These are phyloP conservation scores for Glyptemys insculpta DNA, from an alignment of 2,797 vertebrate species.

Conservation along the genomic window DNA sequence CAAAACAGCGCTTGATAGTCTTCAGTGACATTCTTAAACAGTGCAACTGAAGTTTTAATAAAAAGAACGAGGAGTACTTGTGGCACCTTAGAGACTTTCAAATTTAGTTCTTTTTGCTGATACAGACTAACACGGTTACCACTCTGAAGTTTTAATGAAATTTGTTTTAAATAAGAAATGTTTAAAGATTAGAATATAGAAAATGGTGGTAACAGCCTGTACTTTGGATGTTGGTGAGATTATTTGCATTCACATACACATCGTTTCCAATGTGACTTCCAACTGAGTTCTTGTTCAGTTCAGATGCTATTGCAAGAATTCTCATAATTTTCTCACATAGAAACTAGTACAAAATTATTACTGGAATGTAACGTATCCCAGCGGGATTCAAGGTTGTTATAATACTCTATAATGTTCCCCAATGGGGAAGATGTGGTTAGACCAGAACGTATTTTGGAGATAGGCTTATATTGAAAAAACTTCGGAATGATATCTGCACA, in stretches of 20 bases:
- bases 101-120: too few relatives aligned
- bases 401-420: neutral
- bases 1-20: neutral
- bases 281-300: neutral
- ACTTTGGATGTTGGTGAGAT: neutral
- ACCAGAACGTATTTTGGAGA: neutral
- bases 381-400: neutral
- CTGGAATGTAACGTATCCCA: neutral
- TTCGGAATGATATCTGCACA: neutral
- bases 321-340: neutral
- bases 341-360: neutral
- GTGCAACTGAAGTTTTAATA: neutral
- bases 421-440: neutral
- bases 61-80: neutral
- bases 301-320: neutral
- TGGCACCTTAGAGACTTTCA: too few relatives aligned
- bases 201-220: accelerated
- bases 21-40: accelerated
- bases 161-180: neutral
- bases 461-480: neutral
- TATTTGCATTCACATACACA: accelerated
- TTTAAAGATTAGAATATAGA: neutral
- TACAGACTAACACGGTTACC: too few relatives aligned
- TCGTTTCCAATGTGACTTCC: neutral
- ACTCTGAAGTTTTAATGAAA: neutral